Conservation (phyloP, 2,888 invertebrate species). For the Tenthredo livida region DNA sequence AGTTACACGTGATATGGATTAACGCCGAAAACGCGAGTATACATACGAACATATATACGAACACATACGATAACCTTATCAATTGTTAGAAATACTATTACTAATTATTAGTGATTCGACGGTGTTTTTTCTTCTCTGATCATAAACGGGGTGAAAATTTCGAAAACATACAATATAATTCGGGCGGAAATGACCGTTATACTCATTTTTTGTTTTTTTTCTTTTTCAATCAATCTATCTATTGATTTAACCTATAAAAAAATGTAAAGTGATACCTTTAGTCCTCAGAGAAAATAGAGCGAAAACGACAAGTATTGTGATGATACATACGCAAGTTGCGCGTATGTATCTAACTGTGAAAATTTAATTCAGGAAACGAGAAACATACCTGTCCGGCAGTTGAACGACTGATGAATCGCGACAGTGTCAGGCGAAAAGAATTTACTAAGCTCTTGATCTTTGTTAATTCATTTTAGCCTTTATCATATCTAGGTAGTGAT, state of each 20-base stretch:
- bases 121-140: background rate
- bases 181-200: background rate
- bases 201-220: background rate
- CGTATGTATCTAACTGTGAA: background rate
- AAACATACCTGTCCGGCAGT: background rate
- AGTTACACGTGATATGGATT: background rate
- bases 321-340: background rate
- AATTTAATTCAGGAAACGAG: background rate
- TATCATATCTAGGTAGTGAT: conserved; percentile 2
- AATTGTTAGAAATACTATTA: background rate
- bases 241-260: background rate
- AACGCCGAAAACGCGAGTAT: background rate
- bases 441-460: background rate
- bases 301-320: background rate
- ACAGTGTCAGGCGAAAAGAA: conserved; percentile 12
- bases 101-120: background rate
- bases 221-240: too few relatives aligned
- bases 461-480: background rate
- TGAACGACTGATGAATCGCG: background rate
- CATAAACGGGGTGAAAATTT: background rate
- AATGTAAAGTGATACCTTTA: background rate
- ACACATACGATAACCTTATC: conserved; percentile 19
- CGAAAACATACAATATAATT: background rate
- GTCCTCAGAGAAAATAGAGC: background rate
- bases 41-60: background rate